A percentile compares a stretch with the other conserved stretches of the same genome.
phyloP scores from a whole-genome alignment of 64 coral and sea anemone genomes.

The Acropora yongei region DNA sequence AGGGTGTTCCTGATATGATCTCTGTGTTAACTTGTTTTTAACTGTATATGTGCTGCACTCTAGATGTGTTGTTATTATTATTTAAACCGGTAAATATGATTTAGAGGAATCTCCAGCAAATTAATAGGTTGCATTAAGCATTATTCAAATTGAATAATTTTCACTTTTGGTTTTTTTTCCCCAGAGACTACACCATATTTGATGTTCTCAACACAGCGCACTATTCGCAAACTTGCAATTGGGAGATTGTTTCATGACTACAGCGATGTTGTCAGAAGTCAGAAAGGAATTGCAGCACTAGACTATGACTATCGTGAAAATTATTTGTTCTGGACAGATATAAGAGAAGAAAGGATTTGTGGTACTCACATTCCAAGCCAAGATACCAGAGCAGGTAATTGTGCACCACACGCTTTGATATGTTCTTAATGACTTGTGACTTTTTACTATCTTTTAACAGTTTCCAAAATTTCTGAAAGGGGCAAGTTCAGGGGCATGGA shows the following conservation, averaged over 20 bases:
- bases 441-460: too few relatives aligned
- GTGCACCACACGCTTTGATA: neutral
- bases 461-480: too few relatives aligned
- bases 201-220: slow-evolving; percentile 69
- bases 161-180: neutral
- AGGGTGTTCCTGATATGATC: too few relatives aligned
- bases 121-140: neutral
- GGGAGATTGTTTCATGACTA: neutral
- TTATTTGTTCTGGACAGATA: slow-evolving; percentile 82
- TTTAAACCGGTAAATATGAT: too few relatives aligned
- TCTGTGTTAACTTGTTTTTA: too few relatives aligned
- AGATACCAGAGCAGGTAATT: neutral
- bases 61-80: neutral
- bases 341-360: slow-evolving; percentile 59
- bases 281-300: slow-evolving; percentile 63
- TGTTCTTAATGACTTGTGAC: too few relatives aligned
- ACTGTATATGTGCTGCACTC: too few relatives aligned
- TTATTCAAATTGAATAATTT: neutral
- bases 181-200: slow-evolving; percentile 62
- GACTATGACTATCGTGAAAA: slow-evolving; percentile 70
- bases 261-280: slow-evolving; percentile 15
- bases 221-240: slow-evolving; percentile 66
- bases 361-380: slow-evolving; percentile 37
- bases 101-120: too few relatives aligned
- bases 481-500: too few relatives aligned